Conservation (phyloP, 92 coral and sea anemone genomes). For the Zoanthus gigantus region DNA sequence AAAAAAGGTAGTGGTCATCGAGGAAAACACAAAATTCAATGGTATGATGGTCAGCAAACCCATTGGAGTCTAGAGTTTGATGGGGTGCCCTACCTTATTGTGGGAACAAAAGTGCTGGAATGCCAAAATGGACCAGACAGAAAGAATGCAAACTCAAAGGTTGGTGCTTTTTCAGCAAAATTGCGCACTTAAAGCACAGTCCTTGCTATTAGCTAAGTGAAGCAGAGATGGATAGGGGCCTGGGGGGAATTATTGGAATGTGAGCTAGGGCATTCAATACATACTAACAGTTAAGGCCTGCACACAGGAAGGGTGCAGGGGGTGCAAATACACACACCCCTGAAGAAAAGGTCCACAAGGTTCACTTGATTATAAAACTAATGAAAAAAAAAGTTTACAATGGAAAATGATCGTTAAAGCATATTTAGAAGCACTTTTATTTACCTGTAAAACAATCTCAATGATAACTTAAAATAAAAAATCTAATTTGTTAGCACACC, state of each 20-base stretch:
- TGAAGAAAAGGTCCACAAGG: too few species aligned
- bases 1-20: constrained; percentile 3
- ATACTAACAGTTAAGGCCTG: too few species aligned
- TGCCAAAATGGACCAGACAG: constrained; percentile 70
- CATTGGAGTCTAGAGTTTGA: constrained; percentile 38
- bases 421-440: too few species aligned
- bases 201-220: not conserved
- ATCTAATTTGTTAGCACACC: too few species aligned
- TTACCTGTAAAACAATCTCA: too few species aligned
- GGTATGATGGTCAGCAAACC: constrained; percentile 39
- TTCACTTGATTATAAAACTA: too few species aligned
- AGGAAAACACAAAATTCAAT: constrained; percentile 41
- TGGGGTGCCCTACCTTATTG: constrained; percentile 45
- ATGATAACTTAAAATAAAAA: too few species aligned
- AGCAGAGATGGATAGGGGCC: not conserved
- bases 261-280: too few species aligned
- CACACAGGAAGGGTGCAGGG: too few species aligned
- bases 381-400: too few species aligned
- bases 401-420: too few species aligned
- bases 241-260: not conserved
- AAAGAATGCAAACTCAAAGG: constrained; percentile 31
- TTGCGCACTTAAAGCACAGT: not conserved
- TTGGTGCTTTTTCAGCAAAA: constrained; percentile 1
- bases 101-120: constrained; percentile 42
- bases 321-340: too few species aligned